Percentiles rank a stretch among this genome's conserved stretches.
phyloP scores from a whole-genome alignment of 1,140 invertebrate genomes.

The Dendrolimus punctatus region DNA sequence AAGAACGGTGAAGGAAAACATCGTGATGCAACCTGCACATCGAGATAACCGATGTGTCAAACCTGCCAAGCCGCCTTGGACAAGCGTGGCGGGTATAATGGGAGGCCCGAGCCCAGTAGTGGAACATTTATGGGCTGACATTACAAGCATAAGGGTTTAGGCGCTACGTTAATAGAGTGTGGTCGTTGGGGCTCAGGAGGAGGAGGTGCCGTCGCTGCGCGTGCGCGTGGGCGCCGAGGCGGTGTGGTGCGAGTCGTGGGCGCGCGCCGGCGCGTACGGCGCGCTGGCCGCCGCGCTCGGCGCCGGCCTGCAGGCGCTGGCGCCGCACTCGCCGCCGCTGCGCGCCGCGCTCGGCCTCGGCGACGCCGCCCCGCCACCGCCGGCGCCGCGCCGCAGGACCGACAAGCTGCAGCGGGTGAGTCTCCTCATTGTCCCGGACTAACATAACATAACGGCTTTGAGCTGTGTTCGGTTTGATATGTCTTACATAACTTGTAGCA shows the following conservation, averaged over 20 bases:
- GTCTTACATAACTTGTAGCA: too few relatives aligned
- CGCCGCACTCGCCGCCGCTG: slow-evolving; percentile 24
- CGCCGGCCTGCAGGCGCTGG: slow-evolving; percentile 26
- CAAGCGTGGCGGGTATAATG: too few relatives aligned
- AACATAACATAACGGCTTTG: too few relatives aligned
- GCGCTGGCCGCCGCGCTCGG: slow-evolving; percentile 18
- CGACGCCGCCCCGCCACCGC: slow-evolving; percentile 10
- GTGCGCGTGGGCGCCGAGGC: slow-evolving; percentile 47
- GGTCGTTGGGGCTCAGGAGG: slow-evolving; percentile 33
- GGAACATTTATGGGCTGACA: too few relatives aligned
- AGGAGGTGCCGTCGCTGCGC: slow-evolving; percentile 29
- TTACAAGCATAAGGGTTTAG: too few relatives aligned
- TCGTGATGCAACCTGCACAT: too few relatives aligned
- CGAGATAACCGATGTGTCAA: too few relatives aligned
- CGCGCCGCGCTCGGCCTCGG: slow-evolving; percentile 40
- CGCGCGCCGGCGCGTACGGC: slow-evolving; percentile 37
- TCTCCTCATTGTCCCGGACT: background rate
- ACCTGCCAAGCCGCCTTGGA: too few relatives aligned
- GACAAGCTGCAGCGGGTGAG: slow-evolving; percentile 41
- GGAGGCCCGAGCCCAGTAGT: too few relatives aligned
- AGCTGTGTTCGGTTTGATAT: too few relatives aligned
- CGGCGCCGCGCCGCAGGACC: slow-evolving; percentile 13
- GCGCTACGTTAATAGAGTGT: too few relatives aligned
- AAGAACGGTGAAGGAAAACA: too few relatives aligned
- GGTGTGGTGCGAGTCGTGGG: slow-evolving; percentile 35